These are phyloP conservation scores for Drosophila varians DNA, from an alignment of 1,140 invertebrate species.

Conservation along the genomic window DNA sequence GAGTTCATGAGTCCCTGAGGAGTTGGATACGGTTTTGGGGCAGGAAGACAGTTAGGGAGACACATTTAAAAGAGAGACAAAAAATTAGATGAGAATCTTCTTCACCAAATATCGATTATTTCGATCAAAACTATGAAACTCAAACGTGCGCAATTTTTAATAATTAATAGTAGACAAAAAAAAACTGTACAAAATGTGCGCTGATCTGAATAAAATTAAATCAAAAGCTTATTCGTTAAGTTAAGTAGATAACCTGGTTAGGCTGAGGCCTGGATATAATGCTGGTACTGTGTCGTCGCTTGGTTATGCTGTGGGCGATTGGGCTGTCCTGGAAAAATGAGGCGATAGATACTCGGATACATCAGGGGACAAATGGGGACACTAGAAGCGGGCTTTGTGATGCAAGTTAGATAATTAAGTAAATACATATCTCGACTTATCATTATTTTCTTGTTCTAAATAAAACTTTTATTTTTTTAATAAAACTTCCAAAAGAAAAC, in stretches of 20 bases:
- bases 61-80: conserved; percentile 51
- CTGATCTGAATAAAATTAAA: conserved; percentile 3
- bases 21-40: conserved; percentile 27
- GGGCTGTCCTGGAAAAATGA: conserved; percentile 84
- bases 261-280: conserved; percentile 85
- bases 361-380: conserved; percentile 55
- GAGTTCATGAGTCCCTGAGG: conserved; percentile 87
- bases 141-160: conserved; percentile 44
- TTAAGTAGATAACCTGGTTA: conserved; percentile 81
- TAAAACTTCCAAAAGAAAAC: too few species aligned
- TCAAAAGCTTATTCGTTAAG: conserved; percentile 19
- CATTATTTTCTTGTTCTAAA: background rate
- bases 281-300: conserved; percentile 89
- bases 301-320: conserved; percentile 86
- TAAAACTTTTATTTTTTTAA: background rate
- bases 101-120: background rate
- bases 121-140: conserved; percentile 18
- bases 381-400: conserved; percentile 31
- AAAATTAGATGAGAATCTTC: conserved; percentile 31
- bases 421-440: background rate
- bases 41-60: conserved; percentile 33
- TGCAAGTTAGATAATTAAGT: conserved; percentile 20
- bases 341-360: conserved; percentile 61
- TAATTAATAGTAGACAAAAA: conserved; percentile 8
- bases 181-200: conserved; percentile 39